These are phyloP conservation scores for Cochlearius cochlearius DNA, from an alignment of 2,113 vertebrate genomes.

Conservation along the genomic window DNA sequence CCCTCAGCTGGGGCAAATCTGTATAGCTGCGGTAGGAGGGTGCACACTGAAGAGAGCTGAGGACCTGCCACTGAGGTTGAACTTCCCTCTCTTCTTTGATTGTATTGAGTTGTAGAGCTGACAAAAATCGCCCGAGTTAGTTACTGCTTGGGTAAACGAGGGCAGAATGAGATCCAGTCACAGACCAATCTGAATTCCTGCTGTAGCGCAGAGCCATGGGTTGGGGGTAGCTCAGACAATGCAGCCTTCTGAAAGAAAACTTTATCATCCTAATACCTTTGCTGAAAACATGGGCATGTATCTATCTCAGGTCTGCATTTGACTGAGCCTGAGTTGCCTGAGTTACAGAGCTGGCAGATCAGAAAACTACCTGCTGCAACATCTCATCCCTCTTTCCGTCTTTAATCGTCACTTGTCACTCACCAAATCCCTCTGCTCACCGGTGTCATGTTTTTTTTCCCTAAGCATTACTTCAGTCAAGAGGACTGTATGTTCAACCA, in stretches of 20 bases:
- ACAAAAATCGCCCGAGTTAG: neutral
- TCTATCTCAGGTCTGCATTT: neutral
- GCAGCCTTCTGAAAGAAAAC: neutral
- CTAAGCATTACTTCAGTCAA: conserved; percentile 81
- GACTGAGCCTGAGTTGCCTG: neutral
- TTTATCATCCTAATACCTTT: neutral
- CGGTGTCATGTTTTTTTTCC: neutral
- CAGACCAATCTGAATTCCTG: neutral
- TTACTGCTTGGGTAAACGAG: neutral
- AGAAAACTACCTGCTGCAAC: neutral
- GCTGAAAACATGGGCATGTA: neutral
- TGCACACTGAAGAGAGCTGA: neutral
- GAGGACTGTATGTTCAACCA: conserved; percentile 86
- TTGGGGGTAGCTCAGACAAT: neutral
- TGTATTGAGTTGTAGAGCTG: neutral
- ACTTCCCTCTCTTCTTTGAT: neutral
- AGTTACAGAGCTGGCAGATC: neutral
- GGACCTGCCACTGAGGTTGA: neutral
- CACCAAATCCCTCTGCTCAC: neutral
- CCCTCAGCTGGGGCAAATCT: neutral
- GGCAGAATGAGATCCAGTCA: neutral
- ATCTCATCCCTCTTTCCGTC: neutral
- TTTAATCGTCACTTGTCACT: neutral
- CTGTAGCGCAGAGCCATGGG: neutral
- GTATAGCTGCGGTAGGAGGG: neutral